Conservation (phyloP, 2,113 vertebrate species). For the Brevimyrus niger region DNA sequence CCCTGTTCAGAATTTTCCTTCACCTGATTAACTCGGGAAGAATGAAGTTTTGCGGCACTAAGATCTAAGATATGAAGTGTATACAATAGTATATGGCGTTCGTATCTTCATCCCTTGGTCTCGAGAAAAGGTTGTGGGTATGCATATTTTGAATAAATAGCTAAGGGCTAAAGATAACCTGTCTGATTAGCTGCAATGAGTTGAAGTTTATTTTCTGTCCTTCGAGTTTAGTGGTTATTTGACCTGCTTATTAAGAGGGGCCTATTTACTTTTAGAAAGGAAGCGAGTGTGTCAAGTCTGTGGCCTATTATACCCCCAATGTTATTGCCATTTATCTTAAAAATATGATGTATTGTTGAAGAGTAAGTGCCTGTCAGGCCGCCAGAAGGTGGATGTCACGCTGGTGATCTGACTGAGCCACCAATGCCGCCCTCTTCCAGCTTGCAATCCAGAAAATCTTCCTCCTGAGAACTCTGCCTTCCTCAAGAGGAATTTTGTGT, state of each 20-base stretch:
- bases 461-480: slow-evolving; percentile 70
- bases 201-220: not conserved
- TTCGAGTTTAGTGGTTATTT: not conserved
- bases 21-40: not conserved
- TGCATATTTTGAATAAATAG: not conserved
- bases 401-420: not conserved
- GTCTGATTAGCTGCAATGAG: not conserved
- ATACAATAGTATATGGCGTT: not conserved
- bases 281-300: not conserved
- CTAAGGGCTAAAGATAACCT: not conserved
- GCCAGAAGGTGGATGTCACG: not conserved
- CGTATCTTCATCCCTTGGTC: not conserved
- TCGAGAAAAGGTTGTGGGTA: not conserved
- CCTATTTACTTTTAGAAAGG: not conserved
- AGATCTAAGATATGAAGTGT: not conserved
- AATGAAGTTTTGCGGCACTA: not conserved
- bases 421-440: slow-evolving; percentile 55
- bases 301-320: not conserved
- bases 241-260: not conserved
- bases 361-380: not conserved
- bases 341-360: slow-evolving; percentile 15
- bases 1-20: not conserved
- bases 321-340: not conserved
- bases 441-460: slow-evolving; percentile 58
- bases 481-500: slow-evolving; percentile 74